Evolutionary conservation across 1,140 invertebrate species (phyloP), one percentile per base, ranked within the genome.

Genomic region (Pararge aegeria): DNA sequence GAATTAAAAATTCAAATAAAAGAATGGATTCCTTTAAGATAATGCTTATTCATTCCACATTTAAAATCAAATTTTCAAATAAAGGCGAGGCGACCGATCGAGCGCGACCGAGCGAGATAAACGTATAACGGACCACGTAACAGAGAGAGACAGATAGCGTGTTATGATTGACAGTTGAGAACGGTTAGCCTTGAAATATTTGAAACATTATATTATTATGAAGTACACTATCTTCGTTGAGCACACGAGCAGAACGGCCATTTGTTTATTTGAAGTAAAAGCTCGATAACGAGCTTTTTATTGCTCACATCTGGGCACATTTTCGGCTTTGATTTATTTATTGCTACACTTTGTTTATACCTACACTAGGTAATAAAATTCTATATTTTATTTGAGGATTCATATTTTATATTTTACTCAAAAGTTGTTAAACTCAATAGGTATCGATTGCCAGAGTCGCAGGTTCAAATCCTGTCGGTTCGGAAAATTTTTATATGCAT

Each of bases 161-260:
- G 86, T 88, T 87, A 89, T 89, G 87, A 89, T 89, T 89, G 87
- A 89, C 87, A 89, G 87, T 82, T 89, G 83, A 88, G 85, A 89
- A 88, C 87, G 86, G 87, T 87, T 87, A 87, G 82, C 87, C 87
- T 89, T 89, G 87, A 89, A 89, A 89, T 89, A 89, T 89, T 89
- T 89, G 84, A 89, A 89, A 88, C 87, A 89, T 89, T 89, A 89
- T 89, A 89, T 89, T 88, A 86, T 88, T 89, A 89, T 87, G 87
- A 89, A 89, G 87, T 87, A 89, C 87, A 89, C 87, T 89, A 89
- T 87, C 81, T 87, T 82, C 69, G 68, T 71, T 72, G 55, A 66
- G 71, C 80, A 75, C 67, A 73, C 68, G 74, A 73, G 77, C 62
- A 53, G 61, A 60, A 60, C 68, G 80, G 80, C 60, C 72, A 64